These are phyloP conservation scores for Eueides isabella DNA, from an alignment of 1,140 invertebrate genomes.

Conservation along the genomic window DNA sequence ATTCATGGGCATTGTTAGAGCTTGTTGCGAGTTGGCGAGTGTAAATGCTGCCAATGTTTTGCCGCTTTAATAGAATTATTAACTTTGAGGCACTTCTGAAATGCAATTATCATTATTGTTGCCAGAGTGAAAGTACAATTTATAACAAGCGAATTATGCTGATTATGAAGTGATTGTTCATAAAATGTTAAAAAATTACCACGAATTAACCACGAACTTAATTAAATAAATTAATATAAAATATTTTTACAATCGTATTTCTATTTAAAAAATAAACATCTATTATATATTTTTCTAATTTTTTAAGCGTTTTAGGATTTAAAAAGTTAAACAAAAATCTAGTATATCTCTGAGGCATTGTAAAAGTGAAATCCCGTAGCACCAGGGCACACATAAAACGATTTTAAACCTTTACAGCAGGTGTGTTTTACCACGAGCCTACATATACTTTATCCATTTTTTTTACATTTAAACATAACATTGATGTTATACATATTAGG, in stretches of 20 bases:
- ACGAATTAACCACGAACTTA: background rate
- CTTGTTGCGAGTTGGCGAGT: constrained; percentile 12
- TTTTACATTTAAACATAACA: background rate
- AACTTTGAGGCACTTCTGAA: constrained; percentile 1
- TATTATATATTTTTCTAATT: background rate
- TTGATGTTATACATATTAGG: no score
- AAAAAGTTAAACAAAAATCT: background rate
- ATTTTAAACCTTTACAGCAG: constrained; percentile 9
- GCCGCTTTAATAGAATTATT: constrained; percentile 12
- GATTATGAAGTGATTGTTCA: background rate
- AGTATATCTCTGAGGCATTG: background rate
- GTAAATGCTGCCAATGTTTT: constrained; percentile 11
- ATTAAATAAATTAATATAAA: no score
- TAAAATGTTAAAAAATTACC: background rate
- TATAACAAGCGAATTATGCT: background rate
- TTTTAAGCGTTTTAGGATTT: background rate
- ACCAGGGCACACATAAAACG: background rate
- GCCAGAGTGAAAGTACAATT: background rate
- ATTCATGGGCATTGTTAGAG: constrained; percentile 24
- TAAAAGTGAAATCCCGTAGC: constrained; percentile 1
- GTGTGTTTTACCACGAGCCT: constrained; percentile 5
- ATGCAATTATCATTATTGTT: constrained; percentile 5
- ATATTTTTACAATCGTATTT: no score
- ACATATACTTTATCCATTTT: background rate
- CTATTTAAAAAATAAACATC: no score